Conservation (phyloP, 2,113 vertebrate species). For the Ursus arctos region DNA sequence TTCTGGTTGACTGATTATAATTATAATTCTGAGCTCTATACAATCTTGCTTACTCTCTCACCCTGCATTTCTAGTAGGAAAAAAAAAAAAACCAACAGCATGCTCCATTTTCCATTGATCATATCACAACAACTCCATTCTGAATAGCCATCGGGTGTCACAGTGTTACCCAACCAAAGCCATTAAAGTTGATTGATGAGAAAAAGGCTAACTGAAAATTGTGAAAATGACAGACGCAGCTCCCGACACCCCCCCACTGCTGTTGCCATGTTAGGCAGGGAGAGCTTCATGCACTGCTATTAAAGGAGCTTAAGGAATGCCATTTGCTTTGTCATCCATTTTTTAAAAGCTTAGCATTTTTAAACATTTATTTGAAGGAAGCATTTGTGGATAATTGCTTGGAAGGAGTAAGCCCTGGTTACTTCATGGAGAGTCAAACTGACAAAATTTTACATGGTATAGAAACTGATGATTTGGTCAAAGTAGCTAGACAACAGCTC, state of each 20-base stretch:
- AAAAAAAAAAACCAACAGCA: background rate
- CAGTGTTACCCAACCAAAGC: conserved; percentile 60
- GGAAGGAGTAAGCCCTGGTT: conserved; percentile 74
- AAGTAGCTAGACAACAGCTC: conserved; percentile 59
- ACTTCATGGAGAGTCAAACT: conserved; percentile 67
- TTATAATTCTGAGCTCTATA: conserved; percentile 57
- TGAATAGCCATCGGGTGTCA: conserved; percentile 71
- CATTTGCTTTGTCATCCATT: conserved; percentile 76
- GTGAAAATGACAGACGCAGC: conserved; percentile 32
- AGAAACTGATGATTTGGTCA: conserved; percentile 65
- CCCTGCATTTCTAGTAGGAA: background rate
- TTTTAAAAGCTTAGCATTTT: conserved; percentile 79
- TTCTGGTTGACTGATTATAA: background rate
- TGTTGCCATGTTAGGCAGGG: conserved; percentile 33
- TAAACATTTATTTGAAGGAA: conserved; percentile 77
- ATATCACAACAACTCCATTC: conserved; percentile 66
- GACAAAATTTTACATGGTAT: conserved; percentile 45
- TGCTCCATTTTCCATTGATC: conserved; percentile 64
- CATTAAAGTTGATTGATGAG: conserved; percentile 47
- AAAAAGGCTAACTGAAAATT: conserved; percentile 65
- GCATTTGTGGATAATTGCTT: conserved; percentile 77
- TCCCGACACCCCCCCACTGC: background rate
- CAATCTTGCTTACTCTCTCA: background rate
- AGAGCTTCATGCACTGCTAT: background rate
- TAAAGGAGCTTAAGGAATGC: conserved; percentile 59